Base-by-base conservation (phyloP, 2,888 invertebrate species). In the Agriopis aurantiaria region DNA sequence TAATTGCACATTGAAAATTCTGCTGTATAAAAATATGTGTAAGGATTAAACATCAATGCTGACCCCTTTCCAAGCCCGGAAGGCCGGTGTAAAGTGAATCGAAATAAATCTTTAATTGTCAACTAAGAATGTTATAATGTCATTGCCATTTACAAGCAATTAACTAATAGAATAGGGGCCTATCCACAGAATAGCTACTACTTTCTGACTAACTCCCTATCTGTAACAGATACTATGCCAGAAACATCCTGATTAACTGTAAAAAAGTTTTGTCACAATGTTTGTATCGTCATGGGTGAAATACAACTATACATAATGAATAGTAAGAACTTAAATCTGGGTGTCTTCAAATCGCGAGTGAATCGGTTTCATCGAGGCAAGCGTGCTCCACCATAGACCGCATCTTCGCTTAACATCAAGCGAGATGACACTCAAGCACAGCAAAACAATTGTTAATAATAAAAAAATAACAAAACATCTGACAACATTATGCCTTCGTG, bases 231-330 rank as follows among this genome's bases (percentile, higher is more conserved):
- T 60, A 63, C 46, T 56, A 49, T 14, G 33, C 55, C 68, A 65
- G 58, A 67, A n/a, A 41, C n/a, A 55, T 63, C 33, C 51, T 55
- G 59, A 57, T 17, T 53, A 11, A 43, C 51, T 56, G 40, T 49
- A 49, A 23, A 60, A 67, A 59, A 58, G 40, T 45, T 56, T 43
- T 12, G 53, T 62, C 7, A 52, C 55, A 64, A 68, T 7, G 33
- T n/a, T 55, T 46, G 51, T 48, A 56, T 59, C 63, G 3, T 56
- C 58, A 75, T 75, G 74, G 67, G 59, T n/a, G 75, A 75, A 61
- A 64, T 75, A 63, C 71, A 67, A 9, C 75, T 75, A 3, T 12
- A 66, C 43, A 45, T 33, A 52, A 64, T 75, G 23, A 71, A 58
- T 60, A 52, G 74, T 75, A 72, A 75, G 65, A 52, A 61, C 2